These are phyloP conservation scores for Pterocles burchelli DNA, from an alignment of 2,113 vertebrate species.

Conservation along the genomic window DNA sequence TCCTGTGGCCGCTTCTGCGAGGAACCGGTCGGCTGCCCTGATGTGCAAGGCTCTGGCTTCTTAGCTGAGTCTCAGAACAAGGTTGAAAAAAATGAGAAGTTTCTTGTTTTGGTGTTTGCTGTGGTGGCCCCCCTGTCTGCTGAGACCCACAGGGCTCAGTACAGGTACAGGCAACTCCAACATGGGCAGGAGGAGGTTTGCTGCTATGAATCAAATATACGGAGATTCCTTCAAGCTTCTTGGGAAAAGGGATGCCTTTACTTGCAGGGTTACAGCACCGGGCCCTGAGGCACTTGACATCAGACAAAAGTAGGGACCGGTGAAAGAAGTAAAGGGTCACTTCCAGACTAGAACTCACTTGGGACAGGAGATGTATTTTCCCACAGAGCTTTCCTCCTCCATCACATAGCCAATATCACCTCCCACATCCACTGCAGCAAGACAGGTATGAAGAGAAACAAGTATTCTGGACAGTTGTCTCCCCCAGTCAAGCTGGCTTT, in stretches of 20 bases:
- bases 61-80: rapidly evolving
- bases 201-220: neutral
- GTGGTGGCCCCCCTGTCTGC: neutral
- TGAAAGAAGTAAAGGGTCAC: neutral
- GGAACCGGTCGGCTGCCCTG: rapidly evolving
- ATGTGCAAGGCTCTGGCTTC: neutral
- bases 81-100: neutral
- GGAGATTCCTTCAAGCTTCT: neutral
- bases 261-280: neutral
- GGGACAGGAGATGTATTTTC: neutral
- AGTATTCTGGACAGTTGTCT: neutral
- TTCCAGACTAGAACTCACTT: neutral
- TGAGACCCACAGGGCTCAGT: neutral
- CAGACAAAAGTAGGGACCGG: neutral
- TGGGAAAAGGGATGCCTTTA: neutral
- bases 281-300: neutral
- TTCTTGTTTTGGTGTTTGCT: neutral
- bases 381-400: neutral
- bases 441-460: neutral
- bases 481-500: neutral
- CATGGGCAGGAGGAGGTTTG: neutral
- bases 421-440: neutral
- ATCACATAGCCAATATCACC: neutral
- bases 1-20: rapidly evolving
- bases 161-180: neutral